Percentiles rank a stretch among this genome's conserved stretches.
Conservation (phyloP, 2,888 invertebrate genomes). For the Nomada flava region DNA sequence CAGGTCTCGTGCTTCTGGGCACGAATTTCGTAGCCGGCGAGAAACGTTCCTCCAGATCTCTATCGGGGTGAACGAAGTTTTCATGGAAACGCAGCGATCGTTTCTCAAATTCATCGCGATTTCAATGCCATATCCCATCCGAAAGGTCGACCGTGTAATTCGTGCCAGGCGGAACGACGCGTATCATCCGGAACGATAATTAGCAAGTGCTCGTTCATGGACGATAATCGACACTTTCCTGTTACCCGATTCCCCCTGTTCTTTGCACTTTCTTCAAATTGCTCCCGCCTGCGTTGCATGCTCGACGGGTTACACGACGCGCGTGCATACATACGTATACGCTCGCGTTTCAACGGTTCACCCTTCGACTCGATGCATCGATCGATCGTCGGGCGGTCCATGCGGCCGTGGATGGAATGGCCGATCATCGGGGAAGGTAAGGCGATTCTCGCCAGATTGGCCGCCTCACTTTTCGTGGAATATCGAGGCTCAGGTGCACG, state of each 20-base stretch:
- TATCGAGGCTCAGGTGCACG: constrained; percentile 15
- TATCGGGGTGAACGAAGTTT: constrained; percentile 19
- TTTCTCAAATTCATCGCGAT: background rate
- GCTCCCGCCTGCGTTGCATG: background rate
- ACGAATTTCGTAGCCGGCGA: constrained; percentile 27
- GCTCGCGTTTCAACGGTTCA: background rate
- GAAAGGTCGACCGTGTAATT: background rate
- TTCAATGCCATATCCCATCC: background rate
- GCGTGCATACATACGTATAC: background rate
- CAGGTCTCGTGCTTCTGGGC: constrained; percentile 27
- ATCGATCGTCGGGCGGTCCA: background rate
- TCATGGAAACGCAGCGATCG: background rate
- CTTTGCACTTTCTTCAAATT: background rate
- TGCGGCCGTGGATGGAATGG: background rate
- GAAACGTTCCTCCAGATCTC: constrained; percentile 32
- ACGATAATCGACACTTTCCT: too few relatives aligned
- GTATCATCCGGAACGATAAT: constrained; percentile 22
- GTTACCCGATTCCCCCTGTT: background rate
- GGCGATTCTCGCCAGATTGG: constrained; percentile 28
- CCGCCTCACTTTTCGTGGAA: constrained; percentile 37
- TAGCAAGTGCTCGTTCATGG: background rate
- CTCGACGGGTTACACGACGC: background rate
- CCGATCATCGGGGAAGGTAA: background rate
- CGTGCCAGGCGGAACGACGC: background rate
- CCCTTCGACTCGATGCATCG: background rate